Base-by-base conservation (phyloP, 2,888 invertebrate species). In the Conchocele bisecta region DNA sequence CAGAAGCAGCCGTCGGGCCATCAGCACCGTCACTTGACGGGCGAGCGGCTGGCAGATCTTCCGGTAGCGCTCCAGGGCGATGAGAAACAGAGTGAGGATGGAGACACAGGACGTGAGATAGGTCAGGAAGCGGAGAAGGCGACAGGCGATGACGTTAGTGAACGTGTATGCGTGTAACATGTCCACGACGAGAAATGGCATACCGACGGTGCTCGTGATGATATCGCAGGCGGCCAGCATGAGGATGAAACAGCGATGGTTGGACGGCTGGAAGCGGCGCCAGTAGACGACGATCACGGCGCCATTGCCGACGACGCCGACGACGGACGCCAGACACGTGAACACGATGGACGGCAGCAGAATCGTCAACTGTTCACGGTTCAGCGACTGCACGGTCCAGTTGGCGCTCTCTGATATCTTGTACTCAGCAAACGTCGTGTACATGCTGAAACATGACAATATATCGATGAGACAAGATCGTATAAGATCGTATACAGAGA, bases 161-260 rank as follows among this genome's bases (percentile, higher is more conserved):
- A 75, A 81, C 26, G 54, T 69, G 20, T 57, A 74, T 0, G 81
- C 78, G 26, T 71, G 60, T 2, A 78, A 39, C 58, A 72, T 74
- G 42, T 78, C 76, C 1, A 61, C 66, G n/a, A 81, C 75, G 41
- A 78, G 63, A 22, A 76, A 78, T 15, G 81, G 81, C 71, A 81
- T 81, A 1, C 75, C 75, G 7, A 78, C 22, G 0, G 56, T 54
- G 50, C 78, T 78, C 15, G 71, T 70, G 4, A 74, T 28, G 26
- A 78, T 63, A 39, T 81, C 81, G 26, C 73, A 73, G 1, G 69
- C 42, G 2, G 69, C 78, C 7, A 81, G 48, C 6, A 67, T 46
- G 17, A 78, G 31, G 20, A 81, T 75, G 35, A 78, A 81, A 20
- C 67, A 68, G 2, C 75, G 57, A 13, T 78, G 75, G 6, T 68